Base-by-base conservation (phyloP, 2,888 invertebrate genomes). In the Ennomos fuscantarius region DNA sequence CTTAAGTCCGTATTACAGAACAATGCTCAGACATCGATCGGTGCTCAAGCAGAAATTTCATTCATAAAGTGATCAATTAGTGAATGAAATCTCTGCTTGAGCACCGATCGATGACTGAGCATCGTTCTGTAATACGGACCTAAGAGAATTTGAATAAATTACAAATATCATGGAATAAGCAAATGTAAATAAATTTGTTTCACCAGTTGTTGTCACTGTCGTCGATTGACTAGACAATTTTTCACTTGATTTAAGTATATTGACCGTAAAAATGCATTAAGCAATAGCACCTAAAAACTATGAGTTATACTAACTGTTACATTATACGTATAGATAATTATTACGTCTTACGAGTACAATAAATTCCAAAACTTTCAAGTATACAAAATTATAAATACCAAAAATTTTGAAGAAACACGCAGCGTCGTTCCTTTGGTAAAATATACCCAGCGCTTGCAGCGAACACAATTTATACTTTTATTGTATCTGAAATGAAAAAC, bases 251-350 rank as follows among this genome's bases (percentile, higher is more conserved):
- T 53, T 60, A 58, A 56, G 57, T 54, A 60, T 62, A 56, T 65
- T 57, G 48, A 63, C 60, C 62, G 63, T 61, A 57, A 47, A n/a
- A 65, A 57, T 61, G 55, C 57, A 41, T 60, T 55, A 61, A 63
- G 62, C 66, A 59, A 60, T 63, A 67, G 66, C 65, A 66, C 65
- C 65, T 75, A 73, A 70, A n/a, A 70, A 56, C 63, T 74, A 70
- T 60, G 61, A 63, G 54, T 59, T 63, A 62, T 61, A 66, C 57
- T 65, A 69, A 68, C 60, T 53, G 62, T 65, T 72, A 68, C 52
- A 69, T 70, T 69, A 68, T 69, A 60, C 36, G 37, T 43, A 39
- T 46, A 54, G 12, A 45, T 53, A 24, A 24, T 24, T 24, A 51
- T 58, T 55, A 55, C 47, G 37, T 54, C 55, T 43, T 51, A 55